Percentiles rank a stretch among this genome's conserved stretches.
phyloP scores from a whole-genome alignment of 2,888 invertebrate genomes.

The Mythimna loreyi region DNA sequence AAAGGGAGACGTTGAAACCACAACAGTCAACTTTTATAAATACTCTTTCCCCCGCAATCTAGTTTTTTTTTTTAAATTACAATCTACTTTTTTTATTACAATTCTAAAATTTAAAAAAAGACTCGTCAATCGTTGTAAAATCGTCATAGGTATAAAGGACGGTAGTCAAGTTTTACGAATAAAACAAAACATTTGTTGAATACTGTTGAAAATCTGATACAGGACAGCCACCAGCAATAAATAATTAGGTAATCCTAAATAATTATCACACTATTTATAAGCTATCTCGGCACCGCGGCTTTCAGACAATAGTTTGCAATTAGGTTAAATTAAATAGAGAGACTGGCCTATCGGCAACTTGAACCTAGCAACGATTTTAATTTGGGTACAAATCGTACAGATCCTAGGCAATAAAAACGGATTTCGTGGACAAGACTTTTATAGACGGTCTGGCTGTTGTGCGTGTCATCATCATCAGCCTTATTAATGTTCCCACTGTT shows the following conservation, averaged over 20 bases:
- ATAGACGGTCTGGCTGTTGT: too few species aligned
- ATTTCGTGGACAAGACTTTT: background rate
- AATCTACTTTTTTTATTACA: too few species aligned
- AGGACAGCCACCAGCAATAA: background rate
- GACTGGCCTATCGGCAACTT: slow-evolving; percentile 22
- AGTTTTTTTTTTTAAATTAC: too few species aligned
- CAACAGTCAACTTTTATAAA: too few species aligned
- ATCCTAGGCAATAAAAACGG: slow-evolving; percentile 1
- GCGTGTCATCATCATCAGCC: too few species aligned
- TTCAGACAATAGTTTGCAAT: slow-evolving; percentile 41
- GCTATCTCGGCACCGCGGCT: background rate
- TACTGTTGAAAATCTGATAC: background rate
- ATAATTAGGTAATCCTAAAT: slow-evolving; percentile 17
- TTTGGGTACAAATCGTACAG: slow-evolving; percentile 14
- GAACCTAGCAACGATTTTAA: slow-evolving; percentile 10
- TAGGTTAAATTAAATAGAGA: slow-evolving; percentile 42
- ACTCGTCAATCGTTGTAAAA: too few species aligned
- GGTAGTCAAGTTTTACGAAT: too few species aligned
- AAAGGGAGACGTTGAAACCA: too few species aligned
- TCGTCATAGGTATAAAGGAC: too few species aligned
- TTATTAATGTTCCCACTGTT: too few species aligned
- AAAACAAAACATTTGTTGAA: background rate
- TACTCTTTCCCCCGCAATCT: too few species aligned
- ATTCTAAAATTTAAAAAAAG: too few species aligned
- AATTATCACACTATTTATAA: slow-evolving; percentile 16